Conservation (phyloP, 2,888 invertebrate species). For the Melieria omissa region DNA sequence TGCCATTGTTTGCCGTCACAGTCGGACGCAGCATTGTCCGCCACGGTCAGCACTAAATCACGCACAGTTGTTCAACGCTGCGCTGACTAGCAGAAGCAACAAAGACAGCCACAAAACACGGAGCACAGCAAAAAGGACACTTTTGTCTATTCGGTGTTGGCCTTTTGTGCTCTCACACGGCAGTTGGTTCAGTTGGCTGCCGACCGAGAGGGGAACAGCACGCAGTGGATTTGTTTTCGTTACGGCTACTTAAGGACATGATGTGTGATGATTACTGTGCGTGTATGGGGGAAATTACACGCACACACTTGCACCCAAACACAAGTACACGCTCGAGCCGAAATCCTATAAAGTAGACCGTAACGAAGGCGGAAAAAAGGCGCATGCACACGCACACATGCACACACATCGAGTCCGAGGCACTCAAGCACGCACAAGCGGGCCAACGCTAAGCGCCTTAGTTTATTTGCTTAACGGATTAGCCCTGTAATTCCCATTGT, state of each 20-base stretch:
- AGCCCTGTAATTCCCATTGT: constrained; percentile 21
- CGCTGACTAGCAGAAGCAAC: constrained; percentile 1
- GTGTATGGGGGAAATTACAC: constrained; percentile 26
- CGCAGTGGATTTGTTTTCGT: constrained; percentile 45
- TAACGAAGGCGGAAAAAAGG: too few species aligned
- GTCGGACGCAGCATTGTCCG: constrained; percentile 9
- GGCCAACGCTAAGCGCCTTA: constrained; percentile 26
- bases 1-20: constrained; percentile 19
- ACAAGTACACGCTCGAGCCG: too few species aligned
- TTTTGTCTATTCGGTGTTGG: not conserved
- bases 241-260: constrained; percentile 53
- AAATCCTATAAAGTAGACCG: too few species aligned
- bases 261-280: constrained; percentile 50
- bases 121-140: constrained; percentile 31
- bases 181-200: too few species aligned
- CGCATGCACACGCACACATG: too few species aligned
- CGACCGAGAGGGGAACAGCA: too few species aligned
- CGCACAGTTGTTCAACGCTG: constrained; percentile 15
- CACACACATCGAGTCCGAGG: too few species aligned
- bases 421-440: not conserved
- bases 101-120: constrained; percentile 10
- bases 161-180: constrained; percentile 17
- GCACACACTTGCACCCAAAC: too few species aligned
- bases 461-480: constrained; percentile 43
- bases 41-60: constrained; percentile 10